phyloP scores from a whole-genome alignment of 2,888 invertebrate genomes.

The Cerastis rubricosa region DNA sequence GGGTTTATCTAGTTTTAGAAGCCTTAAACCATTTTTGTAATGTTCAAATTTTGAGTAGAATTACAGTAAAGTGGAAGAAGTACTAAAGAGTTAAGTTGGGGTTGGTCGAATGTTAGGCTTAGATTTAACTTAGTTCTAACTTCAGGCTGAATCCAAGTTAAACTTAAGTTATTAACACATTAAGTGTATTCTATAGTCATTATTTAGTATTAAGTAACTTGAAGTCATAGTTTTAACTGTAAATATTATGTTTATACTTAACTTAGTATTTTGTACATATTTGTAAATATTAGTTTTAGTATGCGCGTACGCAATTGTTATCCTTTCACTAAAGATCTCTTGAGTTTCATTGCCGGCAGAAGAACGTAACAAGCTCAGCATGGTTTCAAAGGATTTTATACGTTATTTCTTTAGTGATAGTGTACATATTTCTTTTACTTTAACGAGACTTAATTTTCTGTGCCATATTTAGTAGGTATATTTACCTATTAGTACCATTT shows the following conservation, averaged over 20 bases:
- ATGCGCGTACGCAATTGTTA: conserved; percentile 87
- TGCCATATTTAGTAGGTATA: conserved; percentile 74
- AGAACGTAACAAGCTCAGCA: conserved; percentile 81
- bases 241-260: conserved; percentile 70
- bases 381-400: conserved; percentile 77
- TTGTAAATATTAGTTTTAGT: conserved; percentile 76
- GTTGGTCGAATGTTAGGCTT: conserved; percentile 43
- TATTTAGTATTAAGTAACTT: conserved; percentile 86
- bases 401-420: conserved; percentile 55
- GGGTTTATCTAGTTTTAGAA: conserved; percentile 48
- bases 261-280: conserved; percentile 70
- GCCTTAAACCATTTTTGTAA: conserved; percentile 48
- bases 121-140: conserved; percentile 49
- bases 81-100: conserved; percentile 40
- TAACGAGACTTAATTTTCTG: conserved; percentile 66
- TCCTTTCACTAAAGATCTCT: conserved; percentile 91
- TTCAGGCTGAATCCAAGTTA: conserved; percentile 58
- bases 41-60: conserved; percentile 62
- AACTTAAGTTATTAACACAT: conserved; percentile 70
- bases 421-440: conserved; percentile 50
- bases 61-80: conserved; percentile 29
- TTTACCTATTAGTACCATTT: conserved; percentile 53
- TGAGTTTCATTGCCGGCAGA: conserved; percentile 88
- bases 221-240: conserved; percentile 84
- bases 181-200: conserved; percentile 76